phyloP scores from a whole-genome alignment of 2,113 vertebrate genomes.

The Acanthisitta chloris region DNA sequence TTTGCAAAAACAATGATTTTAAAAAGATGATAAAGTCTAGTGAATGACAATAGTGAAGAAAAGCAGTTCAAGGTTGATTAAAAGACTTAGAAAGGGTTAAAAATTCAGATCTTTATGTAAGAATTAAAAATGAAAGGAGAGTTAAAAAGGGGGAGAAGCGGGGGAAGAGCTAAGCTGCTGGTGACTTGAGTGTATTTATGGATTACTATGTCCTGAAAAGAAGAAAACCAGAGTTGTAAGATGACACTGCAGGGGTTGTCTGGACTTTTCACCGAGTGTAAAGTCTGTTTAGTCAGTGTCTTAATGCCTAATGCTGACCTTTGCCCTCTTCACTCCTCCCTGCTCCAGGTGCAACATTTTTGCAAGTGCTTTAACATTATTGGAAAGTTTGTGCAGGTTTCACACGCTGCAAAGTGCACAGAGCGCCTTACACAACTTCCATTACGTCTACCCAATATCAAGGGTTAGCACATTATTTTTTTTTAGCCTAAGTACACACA shows the following conservation, averaged over 20 bases:
- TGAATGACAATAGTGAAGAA: neutral
- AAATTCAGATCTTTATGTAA: slow-evolving; percentile 78
- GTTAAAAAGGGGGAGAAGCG: slow-evolving; percentile 66
- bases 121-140: slow-evolving; percentile 65
- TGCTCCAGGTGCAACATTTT: slow-evolving; percentile 86
- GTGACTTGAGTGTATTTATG: slow-evolving; percentile 84
- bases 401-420: neutral
- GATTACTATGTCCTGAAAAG: slow-evolving; percentile 79
- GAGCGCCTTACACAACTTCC: neutral
- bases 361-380: slow-evolving; percentile 34
- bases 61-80: neutral
- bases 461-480: neutral
- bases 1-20: neutral
- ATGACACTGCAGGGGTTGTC: slow-evolving; percentile 82
- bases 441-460: neutral
- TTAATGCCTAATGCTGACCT: slow-evolving; percentile 76
- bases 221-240: slow-evolving; percentile 79
- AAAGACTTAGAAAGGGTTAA: slow-evolving; percentile 76
- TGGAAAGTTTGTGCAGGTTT: slow-evolving; percentile 34
- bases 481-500: neutral
- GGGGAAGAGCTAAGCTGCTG: slow-evolving; percentile 77
- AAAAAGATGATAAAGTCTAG: neutral
- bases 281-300: slow-evolving; percentile 82
- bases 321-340: slow-evolving; percentile 78
- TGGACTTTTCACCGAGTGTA: slow-evolving; percentile 79